Percentiles rank a stretch among this genome's conserved stretches.
Conservation (phyloP, 2,888 invertebrate genomes). For the Leucoma salicis region DNA sequence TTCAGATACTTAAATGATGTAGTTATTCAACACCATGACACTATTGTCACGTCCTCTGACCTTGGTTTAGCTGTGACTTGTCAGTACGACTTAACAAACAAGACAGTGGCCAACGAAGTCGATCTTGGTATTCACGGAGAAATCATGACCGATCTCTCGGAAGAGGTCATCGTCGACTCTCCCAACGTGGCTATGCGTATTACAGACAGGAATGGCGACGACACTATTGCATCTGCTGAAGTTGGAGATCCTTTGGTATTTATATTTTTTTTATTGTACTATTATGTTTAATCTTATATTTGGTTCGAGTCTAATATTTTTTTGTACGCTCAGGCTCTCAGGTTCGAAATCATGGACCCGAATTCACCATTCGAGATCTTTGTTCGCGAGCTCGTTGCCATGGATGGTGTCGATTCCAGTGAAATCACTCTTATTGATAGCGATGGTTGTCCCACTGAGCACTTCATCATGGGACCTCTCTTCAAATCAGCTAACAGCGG, state of each 20-base stretch:
- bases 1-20: slow-evolving; percentile 92
- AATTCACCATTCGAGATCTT: slow-evolving; percentile 98
- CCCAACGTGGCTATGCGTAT: slow-evolving; percentile 97
- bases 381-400: slow-evolving; percentile 95
- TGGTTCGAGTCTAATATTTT: neutral
- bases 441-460: slow-evolving; percentile 95
- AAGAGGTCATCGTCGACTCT: slow-evolving; percentile 96
- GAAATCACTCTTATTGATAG: slow-evolving; percentile 96
- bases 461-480: slow-evolving; percentile 96
- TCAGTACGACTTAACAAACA: slow-evolving; percentile 96
- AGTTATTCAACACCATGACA: slow-evolving; percentile 97
- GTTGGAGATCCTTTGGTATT: slow-evolving; percentile 93
- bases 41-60: slow-evolving; percentile 96
- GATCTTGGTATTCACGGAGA: slow-evolving; percentile 94
- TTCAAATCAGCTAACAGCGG: slow-evolving; percentile 90
- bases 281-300: neutral
- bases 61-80: slow-evolving; percentile 96
- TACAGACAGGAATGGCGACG: slow-evolving; percentile 91
- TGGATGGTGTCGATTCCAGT: slow-evolving; percentile 96
- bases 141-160: slow-evolving; percentile 91
- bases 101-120: slow-evolving; percentile 95
- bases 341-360: slow-evolving; percentile 95
- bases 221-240: slow-evolving; percentile 93
- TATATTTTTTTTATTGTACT: slow-evolving; percentile 10
- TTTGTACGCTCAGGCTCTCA: slow-evolving; percentile 81